Percentiles rank a stretch among this genome's conserved stretches.
Evolutionary conservation across 1,140 invertebrate genomes (phyloP).

Genomic region (Drosophila mayri): DNA sequence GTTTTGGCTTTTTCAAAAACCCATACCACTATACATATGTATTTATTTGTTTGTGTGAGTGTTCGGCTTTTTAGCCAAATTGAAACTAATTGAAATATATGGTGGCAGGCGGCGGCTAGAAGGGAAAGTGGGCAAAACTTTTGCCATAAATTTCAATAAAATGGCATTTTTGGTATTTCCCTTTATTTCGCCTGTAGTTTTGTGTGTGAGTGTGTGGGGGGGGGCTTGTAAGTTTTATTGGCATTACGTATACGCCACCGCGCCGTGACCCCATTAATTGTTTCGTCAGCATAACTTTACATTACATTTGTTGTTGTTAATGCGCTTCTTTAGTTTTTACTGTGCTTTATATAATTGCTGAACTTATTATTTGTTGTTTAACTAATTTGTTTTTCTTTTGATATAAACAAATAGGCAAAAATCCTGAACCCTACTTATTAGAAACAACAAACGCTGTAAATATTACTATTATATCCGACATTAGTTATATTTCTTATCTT

Average conservation of each 20-base stretch:
- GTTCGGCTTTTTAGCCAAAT: constrained; percentile 64
- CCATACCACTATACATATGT: not conserved
- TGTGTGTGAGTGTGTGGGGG: constrained; percentile 14
- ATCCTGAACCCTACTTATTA: no score
- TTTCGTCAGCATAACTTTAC: constrained; percentile 54
- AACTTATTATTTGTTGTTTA: not conserved
- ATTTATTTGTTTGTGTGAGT: not conserved
- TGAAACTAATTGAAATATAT: constrained; percentile 79
- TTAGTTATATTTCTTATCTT: no score
- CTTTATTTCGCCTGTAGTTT: constrained; percentile 39
- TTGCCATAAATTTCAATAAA: constrained; percentile 73
- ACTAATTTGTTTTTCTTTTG: not conserved
- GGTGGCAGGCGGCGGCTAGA: constrained; percentile 9
- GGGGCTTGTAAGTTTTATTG: constrained; percentile 52
- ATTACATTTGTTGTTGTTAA: constrained; percentile 33
- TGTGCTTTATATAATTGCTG: not conserved
- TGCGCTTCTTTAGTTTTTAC: constrained; percentile 9
- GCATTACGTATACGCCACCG: constrained; percentile 58
- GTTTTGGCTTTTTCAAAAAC: constrained; percentile 37
- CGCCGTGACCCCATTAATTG: constrained; percentile 51
- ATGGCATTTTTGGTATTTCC: constrained; percentile 64
- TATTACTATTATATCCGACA: no score
- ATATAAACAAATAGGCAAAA: not conserved
- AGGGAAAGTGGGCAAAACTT: constrained; percentile 47
- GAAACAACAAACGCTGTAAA: no score